Evolutionary conservation across 2,113 vertebrate genomes (phyloP), one percentile per base, ranked within the genome.

Genomic region (Daphoenositta chrysoptera): DNA sequence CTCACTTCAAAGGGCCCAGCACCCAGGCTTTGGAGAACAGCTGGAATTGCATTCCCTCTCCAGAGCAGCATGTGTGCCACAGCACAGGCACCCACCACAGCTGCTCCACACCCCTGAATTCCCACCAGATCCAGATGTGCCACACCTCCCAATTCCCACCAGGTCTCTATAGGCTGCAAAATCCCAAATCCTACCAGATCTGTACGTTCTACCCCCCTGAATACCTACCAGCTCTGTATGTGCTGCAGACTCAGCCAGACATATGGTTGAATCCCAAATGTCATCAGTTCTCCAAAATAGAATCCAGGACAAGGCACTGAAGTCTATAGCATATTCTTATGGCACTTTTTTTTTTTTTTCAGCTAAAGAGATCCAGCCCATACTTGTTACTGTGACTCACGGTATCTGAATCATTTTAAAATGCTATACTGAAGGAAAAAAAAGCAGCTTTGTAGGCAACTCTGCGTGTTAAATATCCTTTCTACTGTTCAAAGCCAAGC

Each of bases 301-400:
- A 92, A 95, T 90, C 80, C 88, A 89, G 96, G 90, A 95, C 94
- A 92, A 96, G 92, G 88, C 94, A 94, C 23, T 10, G 21, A 90
- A 94, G 92, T 56, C 96, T 94, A 78, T 4, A 75, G 85, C 60
- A 81, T 87, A 89, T 90, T 96, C 93, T 85, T 88, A 78, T 14
- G 76, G 87, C 82, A 80, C 68, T 69, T 54, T 42, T 61, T 84
- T 68, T 73, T 84, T 39, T 45, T 72, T 50, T 30, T 44, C 48
- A 91, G 61, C 83, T 82, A 6, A 51, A 84, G 91, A 48, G 61
- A 87, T 92, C 73, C 96, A 93, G 92, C 90, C 90, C 65, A 16
- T 90, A 80, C 85, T 78, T 92, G 90, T 81, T 88, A 50, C 93
- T 77, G 90, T 96, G 95, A 96, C 82, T 95, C 93, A 96, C 73